Evolutionary conservation across 2,797 vertebrate genomes (phyloP).

Genomic region (Aphelocoma californica): DNA sequence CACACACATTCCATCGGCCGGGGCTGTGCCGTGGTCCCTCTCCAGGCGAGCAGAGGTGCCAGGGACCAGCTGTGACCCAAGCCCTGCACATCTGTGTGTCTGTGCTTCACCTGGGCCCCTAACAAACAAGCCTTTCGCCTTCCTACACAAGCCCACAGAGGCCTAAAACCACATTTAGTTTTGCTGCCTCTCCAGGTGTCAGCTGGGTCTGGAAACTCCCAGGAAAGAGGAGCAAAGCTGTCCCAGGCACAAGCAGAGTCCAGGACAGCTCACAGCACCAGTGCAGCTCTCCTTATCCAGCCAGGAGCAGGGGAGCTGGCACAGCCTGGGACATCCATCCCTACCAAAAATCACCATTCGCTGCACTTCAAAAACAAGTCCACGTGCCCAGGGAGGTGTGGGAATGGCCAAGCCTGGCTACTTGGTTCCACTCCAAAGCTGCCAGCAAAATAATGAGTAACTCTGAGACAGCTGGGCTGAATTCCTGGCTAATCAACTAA

Average conservation of each 20-base stretch:
- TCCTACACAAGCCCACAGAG: not conserved
- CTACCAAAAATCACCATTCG: not conserved
- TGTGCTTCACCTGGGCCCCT: not conserved
- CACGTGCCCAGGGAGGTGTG: not conserved
- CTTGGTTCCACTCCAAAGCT: not conserved
- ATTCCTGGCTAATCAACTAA: not conserved
- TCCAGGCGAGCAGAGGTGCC: rapidly evolving
- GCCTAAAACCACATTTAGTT: not conserved
- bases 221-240: rapidly evolving
- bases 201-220: not conserved
- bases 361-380: not conserved
- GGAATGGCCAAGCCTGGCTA: not conserved
- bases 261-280: not conserved
- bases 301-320: not conserved
- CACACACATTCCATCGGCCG: rapidly evolving
- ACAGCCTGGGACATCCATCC: not conserved
- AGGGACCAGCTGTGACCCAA: not conserved
- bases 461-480: not conserved
- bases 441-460: slow-evolving; percentile 30
- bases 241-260: not conserved
- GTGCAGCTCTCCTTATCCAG: not conserved
- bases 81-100: rapidly evolving
- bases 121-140: not conserved
- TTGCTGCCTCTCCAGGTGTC: not conserved
- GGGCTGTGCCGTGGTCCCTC: not conserved